Conservation (phyloP, 1,140 invertebrate species). For the Nymphalis io region DNA sequence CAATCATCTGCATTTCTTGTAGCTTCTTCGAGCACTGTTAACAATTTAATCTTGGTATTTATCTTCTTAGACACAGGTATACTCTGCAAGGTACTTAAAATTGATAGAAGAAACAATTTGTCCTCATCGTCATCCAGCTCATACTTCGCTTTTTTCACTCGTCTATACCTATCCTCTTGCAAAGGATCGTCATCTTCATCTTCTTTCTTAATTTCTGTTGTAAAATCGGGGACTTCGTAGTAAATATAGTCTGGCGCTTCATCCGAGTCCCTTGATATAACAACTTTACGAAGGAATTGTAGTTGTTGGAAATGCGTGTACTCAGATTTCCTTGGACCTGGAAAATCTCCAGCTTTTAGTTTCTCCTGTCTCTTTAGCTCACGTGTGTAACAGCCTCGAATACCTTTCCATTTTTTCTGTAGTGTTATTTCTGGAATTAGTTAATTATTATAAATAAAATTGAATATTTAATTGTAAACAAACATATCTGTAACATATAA, state of each 20-base stretch:
- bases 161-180: slow-evolving; percentile 3
- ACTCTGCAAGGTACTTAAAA: slow-evolving; percentile 23
- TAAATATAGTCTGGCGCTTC: slow-evolving; percentile 1
- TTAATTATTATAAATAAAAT: neutral
- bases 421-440: neutral
- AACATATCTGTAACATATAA: neutral
- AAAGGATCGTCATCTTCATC: slow-evolving; percentile 8
- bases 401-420: slow-evolving; percentile 13
- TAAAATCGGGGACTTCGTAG: slow-evolving; percentile 2
- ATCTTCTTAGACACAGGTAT: slow-evolving; percentile 24
- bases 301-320: slow-evolving; percentile 25
- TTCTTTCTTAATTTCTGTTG: slow-evolving; percentile 4
- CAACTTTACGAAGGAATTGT: slow-evolving; percentile 11
- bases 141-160: slow-evolving; percentile 3
- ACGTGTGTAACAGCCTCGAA: slow-evolving; percentile 8
- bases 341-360: neutral
- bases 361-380: slow-evolving; percentile 11
- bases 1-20: slow-evolving; percentile 13
- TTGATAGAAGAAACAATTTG: slow-evolving; percentile 25
- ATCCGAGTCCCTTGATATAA: neutral
- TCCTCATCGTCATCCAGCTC: slow-evolving; percentile 19
- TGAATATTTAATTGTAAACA: neutral
- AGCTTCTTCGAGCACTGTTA: slow-evolving; percentile 24
- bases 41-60: slow-evolving; percentile 26
- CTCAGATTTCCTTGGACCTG: slow-evolving; percentile 27